These are phyloP conservation scores for Pseudochirops cupreus DNA, from an alignment of 2,797 vertebrate genomes.

Conservation along the genomic window DNA sequence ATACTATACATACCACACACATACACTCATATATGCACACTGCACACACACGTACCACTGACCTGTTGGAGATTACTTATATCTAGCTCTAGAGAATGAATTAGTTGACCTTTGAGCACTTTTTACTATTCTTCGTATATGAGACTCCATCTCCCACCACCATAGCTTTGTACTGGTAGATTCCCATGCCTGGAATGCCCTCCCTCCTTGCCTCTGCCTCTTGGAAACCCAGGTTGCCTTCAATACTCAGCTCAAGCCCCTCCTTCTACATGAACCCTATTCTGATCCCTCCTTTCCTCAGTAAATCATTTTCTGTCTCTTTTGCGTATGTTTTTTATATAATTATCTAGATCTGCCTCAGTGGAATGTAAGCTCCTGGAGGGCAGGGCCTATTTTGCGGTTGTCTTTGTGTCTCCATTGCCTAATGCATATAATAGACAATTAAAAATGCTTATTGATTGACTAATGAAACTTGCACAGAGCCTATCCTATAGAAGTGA, in stretches of 20 bases:
- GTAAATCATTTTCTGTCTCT: background rate
- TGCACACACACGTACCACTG: background rate
- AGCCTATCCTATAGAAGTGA: background rate
- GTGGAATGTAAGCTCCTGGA: background rate
- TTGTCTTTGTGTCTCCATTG: background rate
- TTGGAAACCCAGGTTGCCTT: background rate
- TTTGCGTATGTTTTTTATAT: background rate
- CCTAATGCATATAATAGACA: background rate
- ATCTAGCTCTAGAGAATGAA: background rate
- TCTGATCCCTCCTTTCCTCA: background rate
- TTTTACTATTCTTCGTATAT: background rate
- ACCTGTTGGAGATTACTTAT: conserved; percentile 20
- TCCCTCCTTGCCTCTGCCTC: background rate
- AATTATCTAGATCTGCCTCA: background rate
- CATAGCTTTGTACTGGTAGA: background rate
- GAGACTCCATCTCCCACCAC: background rate
- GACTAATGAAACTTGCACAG: background rate
- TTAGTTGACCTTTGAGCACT: background rate
- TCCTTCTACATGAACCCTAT: background rate
- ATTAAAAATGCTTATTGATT: background rate
- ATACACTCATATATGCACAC: background rate
- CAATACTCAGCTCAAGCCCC: background rate
- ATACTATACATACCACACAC: background rate
- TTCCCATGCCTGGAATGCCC: background rate
- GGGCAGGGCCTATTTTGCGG: background rate